These are phyloP conservation scores for Craseonycteris thonglongyai DNA, from an alignment of 2,113 vertebrate species.

Conservation along the genomic window DNA sequence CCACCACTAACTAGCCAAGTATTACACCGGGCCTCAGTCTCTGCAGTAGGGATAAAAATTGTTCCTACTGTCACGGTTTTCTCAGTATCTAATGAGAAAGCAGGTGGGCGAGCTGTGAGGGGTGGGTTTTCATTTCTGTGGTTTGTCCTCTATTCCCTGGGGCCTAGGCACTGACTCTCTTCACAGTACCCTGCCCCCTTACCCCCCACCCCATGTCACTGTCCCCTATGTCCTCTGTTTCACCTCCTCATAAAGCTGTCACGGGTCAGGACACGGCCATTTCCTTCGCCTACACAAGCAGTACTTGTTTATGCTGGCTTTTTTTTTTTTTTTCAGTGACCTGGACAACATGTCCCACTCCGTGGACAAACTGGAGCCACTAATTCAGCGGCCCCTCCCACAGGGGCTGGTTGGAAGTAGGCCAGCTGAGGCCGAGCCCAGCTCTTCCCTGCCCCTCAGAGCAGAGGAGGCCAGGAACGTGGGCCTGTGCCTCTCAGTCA, in stretches of 20 bases:
- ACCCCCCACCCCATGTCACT: neutral
- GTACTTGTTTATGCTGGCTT: constrained; percentile 20
- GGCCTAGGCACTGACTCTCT: neutral
- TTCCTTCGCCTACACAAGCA: constrained; percentile 4
- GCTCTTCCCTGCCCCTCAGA: neutral
- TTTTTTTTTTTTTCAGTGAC: constrained; percentile 29
- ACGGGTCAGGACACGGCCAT: neutral
- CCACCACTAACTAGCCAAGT: neutral
- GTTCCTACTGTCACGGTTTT: neutral
- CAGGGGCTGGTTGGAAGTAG: neutral
- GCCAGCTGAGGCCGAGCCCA: neutral
- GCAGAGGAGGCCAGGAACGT: neutral
- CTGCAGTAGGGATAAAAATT: neutral
- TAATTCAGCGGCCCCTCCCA: neutral
- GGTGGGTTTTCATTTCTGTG: neutral
- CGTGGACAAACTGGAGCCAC: neutral
- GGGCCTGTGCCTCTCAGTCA: neutral
- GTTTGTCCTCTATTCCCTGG: neutral
- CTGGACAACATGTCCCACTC: constrained; percentile 19
- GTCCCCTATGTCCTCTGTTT: neutral
- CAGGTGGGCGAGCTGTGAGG: neutral
- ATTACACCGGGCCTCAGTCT: neutral
- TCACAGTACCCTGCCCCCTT: neutral
- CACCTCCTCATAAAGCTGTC: neutral
- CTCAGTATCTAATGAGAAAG: neutral